Base-by-base conservation (phyloP, 35 echinoderm and acorn worm genomes). In the Anneissia japonica region DNA sequence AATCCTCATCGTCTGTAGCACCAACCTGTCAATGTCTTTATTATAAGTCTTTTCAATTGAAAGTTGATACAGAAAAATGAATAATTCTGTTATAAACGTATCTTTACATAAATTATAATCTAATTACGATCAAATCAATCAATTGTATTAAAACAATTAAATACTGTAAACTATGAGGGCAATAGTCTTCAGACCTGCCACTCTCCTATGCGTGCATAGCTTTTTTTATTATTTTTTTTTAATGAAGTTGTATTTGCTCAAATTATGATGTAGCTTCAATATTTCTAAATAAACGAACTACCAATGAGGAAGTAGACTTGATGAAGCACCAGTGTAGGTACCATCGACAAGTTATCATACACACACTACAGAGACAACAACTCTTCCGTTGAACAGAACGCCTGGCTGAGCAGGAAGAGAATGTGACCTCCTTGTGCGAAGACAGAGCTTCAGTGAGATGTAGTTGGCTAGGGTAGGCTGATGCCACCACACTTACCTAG, bases 361-460 rank as follows among this genome's bases (percentile, higher is more conserved):
- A 64, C 51, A 64, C 51, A 64, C 51, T 64, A 64, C 51, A 64
- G 51, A 64, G 51, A 64, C 51, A 64, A 64, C 51, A 64, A 64
- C 51, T 64, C 51, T 64, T 64, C 51, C 51, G 51, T 64, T 64
- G 51, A 64, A 23, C 51, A 64, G 51, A 64, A 64, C 51, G 51
- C 51, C 51, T 64, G 51, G 51, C 51, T 19, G 51, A 64, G 51
- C 51, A 64, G 51, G 51, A 64, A 64, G 51, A 64, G 51, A 64
- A 64, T 3, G 51, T 64, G 6, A 64, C 51, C 51, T 64, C 51
- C 51, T 16, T 64, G 51, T 64, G 51, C 19, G 51, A 64, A 64
- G 51, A 64, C 51, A 64, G 51, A 64, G 51, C 51, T 64, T 64
- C 51, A 12, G 51, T 64, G 5, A 64, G 21, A 6, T 26, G 51